A percentile compares a stretch with the other conserved stretches of the same genome.
Evolutionary conservation across 2,888 invertebrate genomes (phyloP).

Genomic region (Amiota minor): DNA sequence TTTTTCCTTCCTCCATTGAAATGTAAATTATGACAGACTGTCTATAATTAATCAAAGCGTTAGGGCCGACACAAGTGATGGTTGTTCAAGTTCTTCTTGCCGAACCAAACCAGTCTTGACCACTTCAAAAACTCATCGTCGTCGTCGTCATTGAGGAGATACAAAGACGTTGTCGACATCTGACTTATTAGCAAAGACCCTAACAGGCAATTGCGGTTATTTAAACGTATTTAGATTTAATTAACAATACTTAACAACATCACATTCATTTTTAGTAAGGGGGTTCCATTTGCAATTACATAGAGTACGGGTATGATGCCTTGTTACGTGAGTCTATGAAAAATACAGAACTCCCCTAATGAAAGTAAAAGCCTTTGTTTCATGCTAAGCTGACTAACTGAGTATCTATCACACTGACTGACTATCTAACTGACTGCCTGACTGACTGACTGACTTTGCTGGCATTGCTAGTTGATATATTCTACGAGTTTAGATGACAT

Average conservation of each 20-base stretch:
- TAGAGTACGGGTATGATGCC: too few relatives aligned
- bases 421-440: background rate
- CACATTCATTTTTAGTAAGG: background rate
- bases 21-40: constrained; percentile 64
- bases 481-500: too few relatives aligned
- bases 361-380: constrained; percentile 6
- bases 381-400: too few relatives aligned
- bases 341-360: background rate
- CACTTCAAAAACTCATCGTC: too few relatives aligned
- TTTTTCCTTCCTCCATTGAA: constrained; percentile 30
- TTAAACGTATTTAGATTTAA: constrained; percentile 26
- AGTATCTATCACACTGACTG: too few relatives aligned
- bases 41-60: constrained; percentile 67
- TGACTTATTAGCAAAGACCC: background rate
- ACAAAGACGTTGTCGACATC: background rate
- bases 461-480: too few relatives aligned
- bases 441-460: background rate
- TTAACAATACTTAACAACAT: constrained; percentile 22
- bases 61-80: constrained; percentile 51
- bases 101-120: background rate
- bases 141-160: too few relatives aligned
- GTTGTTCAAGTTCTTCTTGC: background rate
- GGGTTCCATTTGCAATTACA: background rate
- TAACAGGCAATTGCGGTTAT: constrained; percentile 21
- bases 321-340: background rate